phyloP scores from a whole-genome alignment of 2,113 vertebrate genomes.

The Zosterops borbonicus region DNA sequence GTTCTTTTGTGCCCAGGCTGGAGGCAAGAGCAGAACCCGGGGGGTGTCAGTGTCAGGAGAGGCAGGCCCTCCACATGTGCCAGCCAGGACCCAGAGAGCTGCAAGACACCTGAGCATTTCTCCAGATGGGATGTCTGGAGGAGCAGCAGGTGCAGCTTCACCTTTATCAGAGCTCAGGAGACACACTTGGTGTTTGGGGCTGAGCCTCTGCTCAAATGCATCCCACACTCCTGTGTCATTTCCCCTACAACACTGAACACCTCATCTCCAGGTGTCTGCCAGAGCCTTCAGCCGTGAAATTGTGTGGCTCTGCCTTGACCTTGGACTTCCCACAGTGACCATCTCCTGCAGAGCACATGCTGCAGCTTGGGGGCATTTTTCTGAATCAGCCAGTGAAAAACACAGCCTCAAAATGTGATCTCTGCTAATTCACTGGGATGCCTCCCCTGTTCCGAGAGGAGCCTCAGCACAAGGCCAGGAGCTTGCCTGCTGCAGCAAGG shows the following conservation, averaged over 20 bases:
- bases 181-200: background rate
- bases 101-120: background rate
- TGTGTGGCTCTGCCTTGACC: slow-evolving; percentile 57
- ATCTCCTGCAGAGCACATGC: slow-evolving; percentile 39
- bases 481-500: background rate
- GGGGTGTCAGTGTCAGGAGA: background rate
- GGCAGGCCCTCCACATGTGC: fast-evolving
- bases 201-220: background rate
- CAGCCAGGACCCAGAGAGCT: background rate
- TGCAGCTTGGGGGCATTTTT: slow-evolving; percentile 29
- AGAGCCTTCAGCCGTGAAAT: slow-evolving; percentile 68
- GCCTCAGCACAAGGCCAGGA: background rate
- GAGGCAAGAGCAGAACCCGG: background rate
- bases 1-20: background rate
- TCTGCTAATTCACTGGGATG: background rate
- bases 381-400: background rate
- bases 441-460: background rate
- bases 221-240: background rate
- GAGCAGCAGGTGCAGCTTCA: background rate
- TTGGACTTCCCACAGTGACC: slow-evolving; percentile 55
- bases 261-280: slow-evolving; percentile 9
- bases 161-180: background rate
- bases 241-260: slow-evolving; percentile 4
- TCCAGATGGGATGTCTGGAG: background rate
- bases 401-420: background rate